A percentile compares a stretch with the other conserved stretches of the same genome.
phyloP scores from a whole-genome alignment of 1,140 invertebrate species.

The Protaetia brevitarsis region DNA sequence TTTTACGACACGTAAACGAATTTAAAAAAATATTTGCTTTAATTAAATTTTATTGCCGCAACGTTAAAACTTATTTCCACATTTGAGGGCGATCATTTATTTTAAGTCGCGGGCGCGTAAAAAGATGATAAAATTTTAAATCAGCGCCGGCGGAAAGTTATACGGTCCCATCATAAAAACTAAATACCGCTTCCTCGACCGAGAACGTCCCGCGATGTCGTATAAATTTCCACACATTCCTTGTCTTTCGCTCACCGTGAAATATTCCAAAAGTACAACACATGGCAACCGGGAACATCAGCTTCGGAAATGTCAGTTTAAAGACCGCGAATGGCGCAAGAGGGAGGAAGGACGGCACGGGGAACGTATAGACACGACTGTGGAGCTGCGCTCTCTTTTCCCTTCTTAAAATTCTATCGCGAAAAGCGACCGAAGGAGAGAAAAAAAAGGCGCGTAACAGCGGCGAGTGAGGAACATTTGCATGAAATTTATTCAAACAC shows the following conservation, averaged over 20 bases:
- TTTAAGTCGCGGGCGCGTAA: too few species aligned
- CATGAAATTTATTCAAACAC: constrained; percentile 29
- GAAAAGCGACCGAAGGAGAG: not conserved
- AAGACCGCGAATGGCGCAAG: not conserved
- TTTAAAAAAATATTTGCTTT: not conserved
- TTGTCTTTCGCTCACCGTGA: not conserved
- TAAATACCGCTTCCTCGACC: not conserved
- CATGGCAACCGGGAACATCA: not conserved
- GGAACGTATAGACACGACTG: not conserved
- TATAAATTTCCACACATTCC: not conserved
- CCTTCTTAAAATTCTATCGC: constrained; percentile 7
- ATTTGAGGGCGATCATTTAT: too few species aligned
- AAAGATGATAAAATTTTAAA: too few species aligned
- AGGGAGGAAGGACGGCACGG: not conserved
- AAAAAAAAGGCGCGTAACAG: not conserved
- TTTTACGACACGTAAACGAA: too few species aligned
- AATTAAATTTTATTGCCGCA: not conserved
- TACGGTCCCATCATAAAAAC: not conserved
- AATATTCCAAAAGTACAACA: not conserved
- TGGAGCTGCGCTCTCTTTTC: not conserved
- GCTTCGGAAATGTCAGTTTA: constrained; percentile 11
- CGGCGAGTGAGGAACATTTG: constrained; percentile 22
- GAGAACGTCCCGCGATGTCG: not conserved
- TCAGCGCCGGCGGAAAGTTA: too few species aligned
- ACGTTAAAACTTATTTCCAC: too few species aligned